Evolutionary conservation across 2,797 vertebrate genomes (phyloP).

Genomic region (Heterohyrax brucei): DNA sequence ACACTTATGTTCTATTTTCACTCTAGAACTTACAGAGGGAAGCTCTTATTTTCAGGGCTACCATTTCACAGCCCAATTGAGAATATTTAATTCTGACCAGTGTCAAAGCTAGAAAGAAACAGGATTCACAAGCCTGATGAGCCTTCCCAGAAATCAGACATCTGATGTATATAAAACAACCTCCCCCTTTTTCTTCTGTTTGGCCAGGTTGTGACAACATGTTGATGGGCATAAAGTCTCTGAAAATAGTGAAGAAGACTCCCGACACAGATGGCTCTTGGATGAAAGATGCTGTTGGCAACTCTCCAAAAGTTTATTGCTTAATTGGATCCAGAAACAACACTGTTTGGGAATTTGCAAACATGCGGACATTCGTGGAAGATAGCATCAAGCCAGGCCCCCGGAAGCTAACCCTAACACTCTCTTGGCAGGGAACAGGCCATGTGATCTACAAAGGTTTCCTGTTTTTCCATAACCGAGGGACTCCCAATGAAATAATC

Average conservation of each 20-base stretch:
- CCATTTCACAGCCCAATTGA: background rate
- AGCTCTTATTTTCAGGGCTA: background rate
- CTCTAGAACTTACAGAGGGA: background rate
- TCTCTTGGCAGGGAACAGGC: constrained; percentile 96
- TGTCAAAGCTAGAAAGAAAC: background rate
- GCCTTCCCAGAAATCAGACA: constrained; percentile 35
- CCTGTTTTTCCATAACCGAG: constrained; percentile 95
- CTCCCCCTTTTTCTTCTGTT: constrained; percentile 59
- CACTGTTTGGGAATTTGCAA: constrained; percentile 93
- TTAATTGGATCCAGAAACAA: constrained; percentile 93
- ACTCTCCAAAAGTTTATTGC: constrained; percentile 94
- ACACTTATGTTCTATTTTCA: background rate
- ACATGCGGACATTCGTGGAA: constrained; percentile 93
- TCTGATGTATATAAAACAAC: constrained; percentile 53
- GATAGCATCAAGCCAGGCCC: constrained; percentile 86
- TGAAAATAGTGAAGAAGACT: constrained; percentile 96
- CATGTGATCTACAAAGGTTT: constrained; percentile 94
- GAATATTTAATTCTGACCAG: background rate
- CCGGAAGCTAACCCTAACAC: constrained; percentile 91
- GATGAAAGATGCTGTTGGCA: constrained; percentile 94
- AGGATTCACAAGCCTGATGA: background rate
- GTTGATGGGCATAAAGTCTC: constrained; percentile 94
- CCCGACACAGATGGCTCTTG: constrained; percentile 93
- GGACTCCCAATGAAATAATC: constrained; percentile 95
- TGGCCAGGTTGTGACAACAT: constrained; percentile 93